These are phyloP conservation scores for Ips nitidus DNA, from an alignment of 1,140 invertebrate genomes.

Conservation along the genomic window DNA sequence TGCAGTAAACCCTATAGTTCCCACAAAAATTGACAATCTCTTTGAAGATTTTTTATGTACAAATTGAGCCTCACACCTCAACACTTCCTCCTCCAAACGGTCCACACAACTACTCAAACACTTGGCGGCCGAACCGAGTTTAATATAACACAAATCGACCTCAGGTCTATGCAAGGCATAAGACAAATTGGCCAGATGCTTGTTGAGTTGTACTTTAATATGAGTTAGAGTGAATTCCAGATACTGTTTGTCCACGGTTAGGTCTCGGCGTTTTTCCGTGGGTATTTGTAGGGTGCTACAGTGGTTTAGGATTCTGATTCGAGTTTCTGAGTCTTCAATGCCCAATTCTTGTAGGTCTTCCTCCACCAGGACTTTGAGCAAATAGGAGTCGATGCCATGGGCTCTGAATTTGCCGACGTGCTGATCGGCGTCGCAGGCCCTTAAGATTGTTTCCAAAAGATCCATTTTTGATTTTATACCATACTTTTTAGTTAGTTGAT, in stretches of 20 bases:
- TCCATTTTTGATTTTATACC: constrained; percentile 23
- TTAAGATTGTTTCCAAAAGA: constrained; percentile 36
- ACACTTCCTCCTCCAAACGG: constrained; percentile 27
- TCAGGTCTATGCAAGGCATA: constrained; percentile 31
- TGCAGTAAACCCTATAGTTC: not conserved
- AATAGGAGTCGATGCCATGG: constrained; percentile 28
- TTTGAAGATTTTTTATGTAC: not conserved
- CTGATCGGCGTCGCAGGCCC: constrained; percentile 30
- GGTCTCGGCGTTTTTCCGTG: constrained; percentile 32
- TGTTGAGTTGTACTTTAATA: constrained; percentile 35
- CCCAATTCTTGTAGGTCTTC: constrained; percentile 39
- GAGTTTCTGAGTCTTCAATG: constrained; percentile 29
- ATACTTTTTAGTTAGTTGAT: not conserved
- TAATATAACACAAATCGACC: constrained; percentile 35
- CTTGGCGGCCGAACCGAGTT: constrained; percentile 15
- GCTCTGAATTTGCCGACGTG: constrained; percentile 35
- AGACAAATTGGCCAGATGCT: constrained; percentile 28
- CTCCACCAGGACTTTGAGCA: constrained; percentile 34
- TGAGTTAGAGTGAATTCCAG: constrained; percentile 19
- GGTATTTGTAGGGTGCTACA: constrained; percentile 33
- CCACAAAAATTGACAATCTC: not conserved
- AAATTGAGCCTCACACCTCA: constrained; percentile 15
- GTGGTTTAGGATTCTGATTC: constrained; percentile 25
- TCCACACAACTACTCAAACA: constrained; percentile 33
- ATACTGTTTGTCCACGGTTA: constrained; percentile 12